Base-by-base conservation (phyloP, 2,797 vertebrate genomes). In the Tangara arthus region DNA sequence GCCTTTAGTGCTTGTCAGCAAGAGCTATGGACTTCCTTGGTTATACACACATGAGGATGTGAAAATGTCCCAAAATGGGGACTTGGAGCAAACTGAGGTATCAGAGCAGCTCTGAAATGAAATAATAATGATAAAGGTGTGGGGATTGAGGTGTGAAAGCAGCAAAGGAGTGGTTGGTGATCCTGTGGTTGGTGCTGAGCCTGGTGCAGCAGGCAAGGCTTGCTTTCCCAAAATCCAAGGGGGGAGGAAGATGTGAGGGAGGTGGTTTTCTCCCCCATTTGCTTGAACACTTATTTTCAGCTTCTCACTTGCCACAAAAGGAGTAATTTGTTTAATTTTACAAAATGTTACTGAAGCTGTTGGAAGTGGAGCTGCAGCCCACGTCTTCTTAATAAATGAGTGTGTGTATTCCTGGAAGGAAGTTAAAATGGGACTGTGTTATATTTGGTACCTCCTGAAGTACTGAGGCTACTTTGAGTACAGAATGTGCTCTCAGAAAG, bases 381-480 rank as follows among this genome's bases (percentile, higher is more conserved):
- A 93, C 84, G 70, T 95, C 83, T 87, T 75, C 89, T 90, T 91
- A 91, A 86, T 82, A 95, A 77, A 93, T 75, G 90, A 47, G 56
- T 52, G 65, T 60, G 72, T 91, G 83, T 94, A 84, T 96, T 95
- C 94, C 88, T 92, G 94, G 92, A 94, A 96, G 90, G 87, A 89
- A 91, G 94, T 92, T 89, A 92, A 95, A 94, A 63, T 5, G 71
- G 72, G 71, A 39, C 91, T 88, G 89, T 26, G 91, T 94, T 93
- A 87, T 96, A 91, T 97, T 95, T 91, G 95, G 90, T 93, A 20
- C 80, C 93, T 95, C 92, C 90, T 9, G 52, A 81, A 94, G 89
- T 61, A 24, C 79, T 47, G 87, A 95, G 90, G 82, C 89, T 82
- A 69, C 92, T 94, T 24, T 7, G 71, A 93, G 94, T 84, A 94